These are phyloP conservation scores for Nebria salina DNA, from an alignment of 2,888 invertebrate genomes.

Conservation along the genomic window DNA sequence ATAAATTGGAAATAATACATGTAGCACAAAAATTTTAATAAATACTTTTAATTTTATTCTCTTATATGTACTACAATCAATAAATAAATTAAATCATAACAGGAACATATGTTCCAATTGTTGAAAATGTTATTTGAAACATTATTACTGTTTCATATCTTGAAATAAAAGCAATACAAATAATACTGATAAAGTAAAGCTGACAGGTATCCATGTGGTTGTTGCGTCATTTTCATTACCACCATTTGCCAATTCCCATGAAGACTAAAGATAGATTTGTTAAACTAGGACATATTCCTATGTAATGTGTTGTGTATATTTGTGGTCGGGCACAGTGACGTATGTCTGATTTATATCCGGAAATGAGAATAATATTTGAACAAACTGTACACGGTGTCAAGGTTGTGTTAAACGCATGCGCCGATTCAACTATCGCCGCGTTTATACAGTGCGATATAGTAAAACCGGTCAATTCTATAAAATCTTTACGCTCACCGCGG, in stretches of 20 bases:
- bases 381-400: background rate
- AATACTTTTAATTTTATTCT: background rate
- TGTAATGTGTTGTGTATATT: background rate
- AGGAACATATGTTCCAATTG: too few species aligned
- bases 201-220: background rate
- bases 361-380: background rate
- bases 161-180: background rate
- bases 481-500: background rate
- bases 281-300: background rate
- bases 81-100: too few species aligned
- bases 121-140: background rate
- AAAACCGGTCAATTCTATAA: background rate
- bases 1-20: background rate
- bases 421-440: background rate
- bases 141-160: background rate
- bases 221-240: background rate
- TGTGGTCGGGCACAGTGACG: background rate
- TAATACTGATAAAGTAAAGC: background rate
- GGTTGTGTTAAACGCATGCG: background rate
- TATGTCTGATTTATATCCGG: background rate
- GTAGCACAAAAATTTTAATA: background rate
- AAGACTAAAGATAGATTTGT: background rate
- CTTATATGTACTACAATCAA: too few species aligned
- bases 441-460: background rate
- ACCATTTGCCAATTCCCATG: background rate